Evolutionary conservation across 2,888 invertebrate species (phyloP).

Genomic region (Rotaria sp.): DNA sequence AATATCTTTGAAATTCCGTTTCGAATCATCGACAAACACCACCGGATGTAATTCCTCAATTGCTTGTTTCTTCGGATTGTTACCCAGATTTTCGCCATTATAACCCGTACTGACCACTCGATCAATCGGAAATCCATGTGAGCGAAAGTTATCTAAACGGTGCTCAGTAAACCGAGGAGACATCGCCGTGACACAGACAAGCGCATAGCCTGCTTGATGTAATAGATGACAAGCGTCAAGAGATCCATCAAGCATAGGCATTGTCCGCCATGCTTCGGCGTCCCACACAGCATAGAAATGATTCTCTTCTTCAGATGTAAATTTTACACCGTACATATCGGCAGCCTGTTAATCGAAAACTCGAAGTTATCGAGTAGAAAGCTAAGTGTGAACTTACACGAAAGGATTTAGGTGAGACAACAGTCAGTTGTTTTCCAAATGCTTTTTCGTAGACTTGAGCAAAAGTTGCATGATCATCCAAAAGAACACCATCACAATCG

Average conservation of each 20-base stretch:
- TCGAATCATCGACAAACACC: background rate
- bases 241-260: background rate
- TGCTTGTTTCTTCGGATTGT: background rate
- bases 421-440: too few species aligned
- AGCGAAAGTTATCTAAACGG: background rate
- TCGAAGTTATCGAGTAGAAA: too few species aligned
- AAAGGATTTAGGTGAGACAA: too few species aligned
- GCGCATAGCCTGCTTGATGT: background rate
- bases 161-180: background rate
- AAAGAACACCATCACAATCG: too few species aligned
- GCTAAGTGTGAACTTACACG: too few species aligned
- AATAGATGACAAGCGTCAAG: background rate
- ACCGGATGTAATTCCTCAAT: background rate
- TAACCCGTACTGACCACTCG: background rate
- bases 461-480: too few species aligned
- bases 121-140: background rate
- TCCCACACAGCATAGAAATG: too few species aligned
- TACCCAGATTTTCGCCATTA: background rate
- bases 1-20: conserved; percentile 1
- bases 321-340: too few species aligned
- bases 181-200: background rate
- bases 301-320: too few species aligned
- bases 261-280: background rate
- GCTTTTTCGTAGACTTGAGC: too few species aligned
- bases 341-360: too few species aligned